Conservation (phyloP, 2,113 vertebrate genomes). For the Henicopernis longicauda region DNA sequence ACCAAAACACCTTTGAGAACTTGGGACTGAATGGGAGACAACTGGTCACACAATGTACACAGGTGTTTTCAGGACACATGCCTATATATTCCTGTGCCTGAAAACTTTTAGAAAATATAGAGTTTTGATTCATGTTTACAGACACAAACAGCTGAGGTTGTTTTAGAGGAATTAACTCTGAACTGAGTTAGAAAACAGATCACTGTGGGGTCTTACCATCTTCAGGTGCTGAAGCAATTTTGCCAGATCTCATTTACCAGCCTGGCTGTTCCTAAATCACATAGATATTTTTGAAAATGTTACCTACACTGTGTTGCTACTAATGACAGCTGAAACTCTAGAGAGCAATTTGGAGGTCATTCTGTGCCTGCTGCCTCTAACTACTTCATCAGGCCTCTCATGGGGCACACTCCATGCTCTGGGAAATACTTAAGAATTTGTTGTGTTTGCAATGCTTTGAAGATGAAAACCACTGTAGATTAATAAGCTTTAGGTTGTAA, state of each 20-base stretch:
- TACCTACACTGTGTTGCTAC: neutral
- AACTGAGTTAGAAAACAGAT: neutral
- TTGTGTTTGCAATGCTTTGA: slow-evolving; percentile 7
- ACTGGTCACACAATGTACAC: neutral
- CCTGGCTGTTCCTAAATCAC: neutral
- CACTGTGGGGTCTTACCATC: neutral
- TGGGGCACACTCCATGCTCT: neutral
- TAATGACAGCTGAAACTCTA: neutral
- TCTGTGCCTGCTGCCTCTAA: neutral
- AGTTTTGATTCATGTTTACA: neutral
- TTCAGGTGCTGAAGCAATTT: neutral
- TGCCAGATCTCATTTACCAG: neutral
- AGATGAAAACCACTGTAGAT: neutral
- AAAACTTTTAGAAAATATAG: neutral
- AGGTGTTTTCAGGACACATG: neutral
- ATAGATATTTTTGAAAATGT: neutral
- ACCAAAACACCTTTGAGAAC: neutral
- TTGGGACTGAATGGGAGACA: neutral
- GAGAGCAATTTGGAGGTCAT: neutral
- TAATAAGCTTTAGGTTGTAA: neutral
- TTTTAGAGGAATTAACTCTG: neutral
- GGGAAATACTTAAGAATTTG: neutral
- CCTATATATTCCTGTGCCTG: neutral
- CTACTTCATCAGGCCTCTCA: neutral
- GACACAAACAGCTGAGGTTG: neutral